A percentile compares a stretch with the other conserved stretches of the same genome.
Evolutionary conservation across 2,113 vertebrate species (phyloP).

Genomic region (Scophthalmus maximus): DNA sequence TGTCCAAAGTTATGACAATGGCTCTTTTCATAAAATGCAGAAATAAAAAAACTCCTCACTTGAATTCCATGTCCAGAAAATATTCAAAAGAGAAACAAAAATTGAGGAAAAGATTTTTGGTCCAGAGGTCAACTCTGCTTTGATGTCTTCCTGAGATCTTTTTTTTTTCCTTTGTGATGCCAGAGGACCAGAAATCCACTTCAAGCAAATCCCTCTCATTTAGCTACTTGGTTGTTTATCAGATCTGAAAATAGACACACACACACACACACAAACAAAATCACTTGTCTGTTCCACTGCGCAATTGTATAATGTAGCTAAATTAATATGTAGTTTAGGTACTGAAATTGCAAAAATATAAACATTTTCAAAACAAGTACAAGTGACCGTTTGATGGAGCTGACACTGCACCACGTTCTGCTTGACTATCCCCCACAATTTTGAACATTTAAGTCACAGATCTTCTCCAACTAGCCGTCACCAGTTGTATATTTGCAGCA

Average conservation of each 20-base stretch:
- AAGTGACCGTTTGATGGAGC: too few species aligned
- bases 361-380: too few species aligned
- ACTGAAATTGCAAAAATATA: too few species aligned
- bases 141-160: conserved; percentile 43
- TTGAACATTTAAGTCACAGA: too few species aligned
- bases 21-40: conserved; percentile 10
- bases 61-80: conserved; percentile 3
- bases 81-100: conserved; percentile 12
- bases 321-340: too few species aligned
- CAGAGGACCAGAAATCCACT: conserved; percentile 19
- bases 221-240: conserved; percentile 38
- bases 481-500: too few species aligned
- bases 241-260: conserved; percentile 65
- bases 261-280: background rate
- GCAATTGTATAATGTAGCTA: background rate
- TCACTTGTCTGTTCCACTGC: background rate
- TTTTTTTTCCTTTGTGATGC: conserved; percentile 23
- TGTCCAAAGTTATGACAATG: background rate
- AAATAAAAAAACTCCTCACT: background rate
- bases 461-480: too few species aligned
- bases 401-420: too few species aligned
- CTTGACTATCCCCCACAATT: too few species aligned
- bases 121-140: conserved; percentile 11
- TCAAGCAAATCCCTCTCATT: conserved; percentile 40
- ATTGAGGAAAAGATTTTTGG: conserved; percentile 15